Conservation (phyloP, 2,797 vertebrate genomes). For the Pempheris klunzingeri region DNA sequence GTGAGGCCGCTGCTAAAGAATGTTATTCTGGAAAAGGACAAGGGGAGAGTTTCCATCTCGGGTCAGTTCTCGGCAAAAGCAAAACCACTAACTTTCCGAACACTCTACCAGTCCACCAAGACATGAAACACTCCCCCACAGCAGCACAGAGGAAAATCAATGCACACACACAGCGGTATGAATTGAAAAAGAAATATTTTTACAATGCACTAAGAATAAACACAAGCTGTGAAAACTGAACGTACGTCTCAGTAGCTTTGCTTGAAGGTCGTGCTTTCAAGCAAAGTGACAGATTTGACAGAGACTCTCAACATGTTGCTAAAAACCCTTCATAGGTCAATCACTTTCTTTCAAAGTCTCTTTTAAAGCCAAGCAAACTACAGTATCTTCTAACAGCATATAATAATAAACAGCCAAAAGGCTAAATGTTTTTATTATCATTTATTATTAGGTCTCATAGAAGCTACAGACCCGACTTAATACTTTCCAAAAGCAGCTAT, state of each 20-base stretch:
- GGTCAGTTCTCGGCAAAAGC: constrained; percentile 54
- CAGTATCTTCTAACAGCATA: neutral
- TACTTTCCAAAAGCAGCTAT: too few species aligned
- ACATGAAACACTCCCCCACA: constrained; percentile 11
- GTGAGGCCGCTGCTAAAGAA: constrained; percentile 68
- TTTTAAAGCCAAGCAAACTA: neutral
- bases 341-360: neutral
- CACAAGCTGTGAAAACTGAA: constrained; percentile 10
- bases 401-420: neutral
- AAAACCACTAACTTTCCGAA: constrained; percentile 27
- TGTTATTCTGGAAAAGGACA: constrained; percentile 67
- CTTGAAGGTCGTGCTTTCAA: neutral
- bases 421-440: neutral
- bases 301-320: too few species aligned
- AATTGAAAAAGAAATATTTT: neutral
- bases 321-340: too few species aligned
- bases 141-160: neutral
- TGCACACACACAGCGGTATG: neutral
- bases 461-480: too few species aligned
- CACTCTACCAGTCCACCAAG: constrained; percentile 11
- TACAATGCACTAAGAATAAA: neutral
- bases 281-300: neutral
- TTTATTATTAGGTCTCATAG: neutral
- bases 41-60: constrained; percentile 66
- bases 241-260: neutral